Base-by-base conservation (phyloP, 2,797 vertebrate species). In the Notoglanidium macrostoma region DNA sequence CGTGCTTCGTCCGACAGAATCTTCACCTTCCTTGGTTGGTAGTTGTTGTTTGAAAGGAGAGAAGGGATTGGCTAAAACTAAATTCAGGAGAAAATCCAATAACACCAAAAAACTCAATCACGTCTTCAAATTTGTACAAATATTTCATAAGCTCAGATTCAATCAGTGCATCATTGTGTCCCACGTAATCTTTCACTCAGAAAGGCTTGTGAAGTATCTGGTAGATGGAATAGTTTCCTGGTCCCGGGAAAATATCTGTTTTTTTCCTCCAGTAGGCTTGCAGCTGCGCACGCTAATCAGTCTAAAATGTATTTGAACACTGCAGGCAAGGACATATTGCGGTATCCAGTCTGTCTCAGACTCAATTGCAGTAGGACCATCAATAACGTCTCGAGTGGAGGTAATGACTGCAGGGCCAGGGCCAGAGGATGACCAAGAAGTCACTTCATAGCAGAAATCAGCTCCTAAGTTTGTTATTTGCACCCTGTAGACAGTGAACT, bases 321-420 rank as follows among this genome's bases (percentile, higher is more conserved):
- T 91, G 77, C 88, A 92, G 92, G 92, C 95, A 96, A 96, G 94
- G 94, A 94, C 94, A 95, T 57, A 88, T 72, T 67, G 81, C 89
- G 90, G 92, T 91, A 92, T 92, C 92, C 91, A 89, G 94, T 94
- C 93, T 94, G 94, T 94, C 94, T 93, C 88, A 89, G 92, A 93
- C 90, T 94, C 92, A 93, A 94, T 93, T 92, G 92, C 94, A 95
- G 93, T 93, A 92, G 86, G 87, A 88, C 92, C 93, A 95, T 96
- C 94, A 97, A 96, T 96, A 95, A 95, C 90, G 94, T 91, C 95
- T 95, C 95, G 92, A 93, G 93, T 81, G 89, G 83, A 86, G 91
- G 91, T 95, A 94, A 93, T 93, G 92, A 92, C 93, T 93, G 74
- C 70, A 79, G 88, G 85, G 89, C 90, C 65, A 89, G 85, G 78